Conservation (phyloP, 2,113 vertebrate species). For the Mobula hypostoma region DNA sequence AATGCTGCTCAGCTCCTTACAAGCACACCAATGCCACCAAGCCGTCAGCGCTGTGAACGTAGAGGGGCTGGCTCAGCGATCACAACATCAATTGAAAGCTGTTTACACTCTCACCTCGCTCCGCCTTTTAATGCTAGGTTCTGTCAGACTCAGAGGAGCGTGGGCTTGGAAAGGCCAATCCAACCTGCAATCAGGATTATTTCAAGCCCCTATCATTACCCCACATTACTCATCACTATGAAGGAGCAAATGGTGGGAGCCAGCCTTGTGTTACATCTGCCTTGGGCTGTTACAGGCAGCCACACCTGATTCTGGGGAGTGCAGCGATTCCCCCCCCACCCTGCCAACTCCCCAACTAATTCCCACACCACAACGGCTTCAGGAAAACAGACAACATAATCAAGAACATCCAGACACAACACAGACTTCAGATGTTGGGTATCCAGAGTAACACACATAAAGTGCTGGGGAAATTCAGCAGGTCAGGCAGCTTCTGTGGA, state of each 20-base stretch:
- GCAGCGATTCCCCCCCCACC: background rate
- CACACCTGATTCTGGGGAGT: background rate
- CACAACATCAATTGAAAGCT: background rate
- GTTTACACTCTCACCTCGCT: background rate
- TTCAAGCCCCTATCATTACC: background rate
- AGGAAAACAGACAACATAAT: no score
- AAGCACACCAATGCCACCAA: background rate
- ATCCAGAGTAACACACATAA: no score
- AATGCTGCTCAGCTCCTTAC: background rate
- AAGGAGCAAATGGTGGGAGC: background rate
- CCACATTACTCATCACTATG: background rate
- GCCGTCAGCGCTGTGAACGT: background rate
- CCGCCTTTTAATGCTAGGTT: slow-evolving; percentile 10
- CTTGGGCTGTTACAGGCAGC: background rate
- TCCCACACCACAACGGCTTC: background rate
- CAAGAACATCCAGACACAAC: no score
- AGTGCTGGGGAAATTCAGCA: no score
- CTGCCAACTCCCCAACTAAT: background rate
- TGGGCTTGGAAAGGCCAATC: background rate
- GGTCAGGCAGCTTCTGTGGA: no score
- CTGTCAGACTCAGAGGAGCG: background rate
- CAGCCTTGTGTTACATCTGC: background rate
- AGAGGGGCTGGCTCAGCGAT: background rate
- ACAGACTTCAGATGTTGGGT: no score
- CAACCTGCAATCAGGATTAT: background rate